phyloP scores from a whole-genome alignment of 2,113 vertebrate genomes.

The Hippopotamus amphibius region DNA sequence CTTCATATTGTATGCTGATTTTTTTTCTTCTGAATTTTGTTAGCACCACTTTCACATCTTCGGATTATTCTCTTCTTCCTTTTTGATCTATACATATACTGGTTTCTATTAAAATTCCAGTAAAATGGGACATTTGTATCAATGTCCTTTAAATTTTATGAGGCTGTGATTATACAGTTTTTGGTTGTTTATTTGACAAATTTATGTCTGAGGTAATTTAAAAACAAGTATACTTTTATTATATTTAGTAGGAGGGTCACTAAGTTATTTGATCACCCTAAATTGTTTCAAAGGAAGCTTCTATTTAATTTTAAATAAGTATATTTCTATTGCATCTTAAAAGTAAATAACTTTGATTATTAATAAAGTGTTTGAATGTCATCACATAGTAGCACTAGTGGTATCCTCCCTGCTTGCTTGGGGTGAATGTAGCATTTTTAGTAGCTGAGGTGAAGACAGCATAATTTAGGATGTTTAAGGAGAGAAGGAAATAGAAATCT shows the following conservation, averaged over 20 bases:
- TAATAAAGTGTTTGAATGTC: slow-evolving; percentile 24
- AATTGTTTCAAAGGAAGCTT: slow-evolving; percentile 34
- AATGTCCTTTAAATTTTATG: slow-evolving; percentile 60
- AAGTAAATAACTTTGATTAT: slow-evolving; percentile 61
- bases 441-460: slow-evolving; percentile 13
- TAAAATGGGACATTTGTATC: slow-evolving; percentile 42
- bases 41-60: slow-evolving; percentile 33
- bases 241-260: slow-evolving; percentile 44
- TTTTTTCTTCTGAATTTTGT: slow-evolving; percentile 62
- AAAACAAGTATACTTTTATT: slow-evolving; percentile 70
- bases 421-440: neutral
- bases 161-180: neutral
- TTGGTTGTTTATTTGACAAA: slow-evolving; percentile 49
- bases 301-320: slow-evolving; percentile 40
- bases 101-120: slow-evolving; percentile 47
- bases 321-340: slow-evolving; percentile 26
- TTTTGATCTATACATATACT: slow-evolving; percentile 1
- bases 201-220: slow-evolving; percentile 55
- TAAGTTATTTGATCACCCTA: slow-evolving; percentile 56
- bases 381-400: neutral
- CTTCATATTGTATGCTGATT: neutral
- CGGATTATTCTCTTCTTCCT: slow-evolving; percentile 39
- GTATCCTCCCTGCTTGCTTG: neutral
- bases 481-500: slow-evolving; percentile 46
- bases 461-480: slow-evolving; percentile 44